Conservation (phyloP, 2,888 invertebrate genomes). For the Tanypteryx hageni region DNA sequence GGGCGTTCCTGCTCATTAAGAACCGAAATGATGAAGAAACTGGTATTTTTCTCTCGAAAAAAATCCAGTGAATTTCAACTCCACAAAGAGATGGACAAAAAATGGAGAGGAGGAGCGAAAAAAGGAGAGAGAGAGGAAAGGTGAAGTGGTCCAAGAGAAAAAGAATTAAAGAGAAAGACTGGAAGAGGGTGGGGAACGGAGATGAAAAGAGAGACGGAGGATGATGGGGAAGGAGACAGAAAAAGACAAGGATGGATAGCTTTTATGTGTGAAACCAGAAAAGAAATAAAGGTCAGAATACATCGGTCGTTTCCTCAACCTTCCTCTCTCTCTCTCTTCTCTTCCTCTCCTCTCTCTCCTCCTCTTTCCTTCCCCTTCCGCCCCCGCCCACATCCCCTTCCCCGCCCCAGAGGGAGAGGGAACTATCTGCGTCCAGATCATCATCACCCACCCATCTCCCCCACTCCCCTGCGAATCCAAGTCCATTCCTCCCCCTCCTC, state of each 20-base stretch:
- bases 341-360: not conserved
- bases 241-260: slow-evolving; percentile 2
- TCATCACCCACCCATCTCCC: not conserved
- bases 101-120: not conserved
- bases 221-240: not conserved
- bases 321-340: not conserved
- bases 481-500: too few relatives aligned
- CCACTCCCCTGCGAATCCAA: not conserved
- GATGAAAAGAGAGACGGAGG: not conserved
- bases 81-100: not conserved
- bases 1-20: not conserved
- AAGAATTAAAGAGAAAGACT: not conserved
- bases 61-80: not conserved
- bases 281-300: slow-evolving; percentile 17
- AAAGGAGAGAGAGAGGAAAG: not conserved
- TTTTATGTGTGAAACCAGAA: slow-evolving; percentile 12
- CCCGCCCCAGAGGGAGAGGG: not conserved
- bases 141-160: not conserved
- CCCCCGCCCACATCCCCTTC: not conserved
- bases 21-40: slow-evolving; percentile 7
- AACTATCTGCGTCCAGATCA: not conserved
- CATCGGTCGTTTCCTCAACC: not conserved
- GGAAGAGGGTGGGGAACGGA: not conserved
- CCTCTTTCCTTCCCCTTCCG: slow-evolving; percentile 8
- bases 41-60: not conserved